Percentiles rank a stretch among this genome's conserved stretches.
Evolutionary conservation across 1,140 invertebrate genomes (phyloP).

Genomic region (Bilobella aurantiaca): DNA sequence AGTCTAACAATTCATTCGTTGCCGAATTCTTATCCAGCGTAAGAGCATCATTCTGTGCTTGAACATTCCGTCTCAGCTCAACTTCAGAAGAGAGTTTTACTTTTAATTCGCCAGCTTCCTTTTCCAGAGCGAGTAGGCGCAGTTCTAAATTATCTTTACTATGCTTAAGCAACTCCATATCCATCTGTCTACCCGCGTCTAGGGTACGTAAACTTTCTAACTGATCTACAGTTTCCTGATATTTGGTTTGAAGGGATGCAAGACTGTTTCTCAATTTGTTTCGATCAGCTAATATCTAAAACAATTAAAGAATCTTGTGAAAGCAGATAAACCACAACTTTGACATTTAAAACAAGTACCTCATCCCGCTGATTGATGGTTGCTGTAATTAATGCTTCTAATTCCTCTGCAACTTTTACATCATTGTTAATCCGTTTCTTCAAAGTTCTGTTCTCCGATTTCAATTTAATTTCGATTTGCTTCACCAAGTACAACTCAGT

Average conservation of each 20-base stretch:
- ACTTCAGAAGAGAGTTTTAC: constrained; percentile 4
- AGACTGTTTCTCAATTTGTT: constrained; percentile 15
- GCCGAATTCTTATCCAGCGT: not conserved
- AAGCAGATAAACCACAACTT: too few relatives aligned
- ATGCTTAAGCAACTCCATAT: constrained; percentile 19
- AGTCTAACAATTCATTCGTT: constrained; percentile 16
- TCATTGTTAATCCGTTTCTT: constrained; percentile 23
- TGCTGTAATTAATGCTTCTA: constrained; percentile 21
- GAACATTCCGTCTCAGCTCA: not conserved
- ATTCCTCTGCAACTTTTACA: constrained; percentile 14
- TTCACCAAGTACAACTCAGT: constrained; percentile 21
- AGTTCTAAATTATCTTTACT: constrained; percentile 12
- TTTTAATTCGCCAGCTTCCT: constrained; percentile 20
- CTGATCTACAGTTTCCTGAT: constrained; percentile 19
- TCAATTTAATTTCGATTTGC: constrained; percentile 27
- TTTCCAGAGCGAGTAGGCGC: constrained; percentile 13
- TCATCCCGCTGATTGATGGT: constrained; percentile 21
- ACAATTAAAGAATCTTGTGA: not conserved
- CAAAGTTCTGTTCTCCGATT: constrained; percentile 19
- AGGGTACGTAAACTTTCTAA: constrained; percentile 17
- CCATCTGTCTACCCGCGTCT: constrained; percentile 3
- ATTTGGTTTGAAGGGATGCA: constrained; percentile 15
- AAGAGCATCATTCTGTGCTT: too few relatives aligned
- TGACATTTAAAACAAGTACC: constrained; percentile 13
- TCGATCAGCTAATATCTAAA: constrained; percentile 24